Evolutionary conservation across 2,797 vertebrate species (phyloP).

Genomic region (Muscicapa comitata): DNA sequence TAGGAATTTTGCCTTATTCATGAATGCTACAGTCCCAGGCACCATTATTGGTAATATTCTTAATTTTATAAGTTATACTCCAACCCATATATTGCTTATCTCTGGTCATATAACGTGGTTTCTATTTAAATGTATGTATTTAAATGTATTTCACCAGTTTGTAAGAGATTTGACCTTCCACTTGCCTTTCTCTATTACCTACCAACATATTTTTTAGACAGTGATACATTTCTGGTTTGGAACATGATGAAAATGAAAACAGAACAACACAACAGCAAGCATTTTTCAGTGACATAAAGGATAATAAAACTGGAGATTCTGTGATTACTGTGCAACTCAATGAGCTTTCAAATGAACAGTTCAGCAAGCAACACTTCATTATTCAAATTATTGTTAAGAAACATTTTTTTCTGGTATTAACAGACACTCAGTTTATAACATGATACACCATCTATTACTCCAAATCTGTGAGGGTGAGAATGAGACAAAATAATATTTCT

Average conservation of each 20-base stretch:
- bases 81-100: background rate
- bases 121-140: background rate
- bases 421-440: background rate
- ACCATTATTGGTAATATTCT: background rate
- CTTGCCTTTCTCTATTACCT: background rate
- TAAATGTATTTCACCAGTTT: background rate
- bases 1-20: background rate
- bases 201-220: conserved; percentile 5
- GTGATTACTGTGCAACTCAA: background rate
- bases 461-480: background rate
- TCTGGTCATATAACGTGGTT: background rate
- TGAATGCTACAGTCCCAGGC: background rate
- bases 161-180: conserved; percentile 23
- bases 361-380: background rate
- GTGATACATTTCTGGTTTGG: background rate
- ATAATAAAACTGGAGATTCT: background rate
- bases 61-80: background rate
- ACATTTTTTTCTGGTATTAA: background rate
- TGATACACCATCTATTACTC: background rate
- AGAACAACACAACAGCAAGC: background rate
- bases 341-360: background rate
- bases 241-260: conserved; percentile 27
- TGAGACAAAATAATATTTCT: background rate
- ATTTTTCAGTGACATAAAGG: background rate
- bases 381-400: background rate